Evolutionary conservation across 92 coral and sea anemone species (phyloP), one percentile per base, ranked within the genome.

Genomic region (Pocillopora meandrina): DNA sequence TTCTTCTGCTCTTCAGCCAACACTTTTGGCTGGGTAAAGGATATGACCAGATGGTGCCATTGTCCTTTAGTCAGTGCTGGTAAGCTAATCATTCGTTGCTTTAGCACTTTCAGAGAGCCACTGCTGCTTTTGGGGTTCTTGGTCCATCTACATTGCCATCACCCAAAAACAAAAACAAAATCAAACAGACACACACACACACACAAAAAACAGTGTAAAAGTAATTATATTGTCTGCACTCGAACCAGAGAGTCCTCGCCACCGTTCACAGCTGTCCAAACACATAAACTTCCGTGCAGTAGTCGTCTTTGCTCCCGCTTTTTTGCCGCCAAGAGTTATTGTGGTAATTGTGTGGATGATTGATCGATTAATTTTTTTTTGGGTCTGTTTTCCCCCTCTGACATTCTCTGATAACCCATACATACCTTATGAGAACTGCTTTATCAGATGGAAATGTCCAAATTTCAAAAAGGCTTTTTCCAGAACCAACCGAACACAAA

Each of bases 11-110:
- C 73, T 9, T 65, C 86, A 11, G 80, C 74, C 52, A 72, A 61
- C 17, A 62, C 69, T 62, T 85, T 91, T 10, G 95, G 67, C 67
- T 85, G 91, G 58, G 74, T 84, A 69, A 89, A 93, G 35, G 99
- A 97, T 14, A 97, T 72, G 16, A 90, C 98, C 56, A 97, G 84
- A 78, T 97, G 99, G 81, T 90, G 93, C 99, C 99, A 97, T 13
- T 86, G 90, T 74, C 96, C 96, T 31, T 93, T 87, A n/a, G 93
- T 91, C 35, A 97, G 68, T 13, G 92, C 94, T 57, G 92, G 89
- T 19, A 89, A 79, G 47, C 90, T 83, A 56, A 95, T 56, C 15
- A 78, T 85, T 63, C 85, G 84, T 87, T 94, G 92, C 60, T 85
- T 89, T 56, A 92, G 75, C 52, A 92, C 83, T 52, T 79, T 81